Base-by-base conservation (phyloP, 2,113 vertebrate genomes). In the Podiceps cristatus region DNA sequence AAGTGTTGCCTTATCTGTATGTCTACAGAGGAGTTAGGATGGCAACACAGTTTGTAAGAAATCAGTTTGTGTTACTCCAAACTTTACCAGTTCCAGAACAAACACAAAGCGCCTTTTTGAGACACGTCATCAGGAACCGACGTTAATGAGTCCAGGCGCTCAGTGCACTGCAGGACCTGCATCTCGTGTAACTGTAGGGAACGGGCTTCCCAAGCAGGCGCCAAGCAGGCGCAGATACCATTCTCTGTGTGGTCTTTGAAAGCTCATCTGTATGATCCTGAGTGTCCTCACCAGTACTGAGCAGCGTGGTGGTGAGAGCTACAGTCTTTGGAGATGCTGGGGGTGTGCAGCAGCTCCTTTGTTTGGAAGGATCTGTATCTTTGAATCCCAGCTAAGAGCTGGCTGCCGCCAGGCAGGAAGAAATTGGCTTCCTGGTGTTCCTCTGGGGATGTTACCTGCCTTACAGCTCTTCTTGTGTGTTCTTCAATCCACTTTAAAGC, bases 321-420 rank as follows among this genome's bases (percentile, higher is more conserved):
- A 9, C 5, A 28, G 20, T n/a, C 31, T 18, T 31, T 27, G 45
- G n/a, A 75, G 68, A 29, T 19, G 33, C 29, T 42, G 24, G 6
- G 11, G 2, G 3, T 29, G 16, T 40, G 50, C 49, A 64, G 23
- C 0, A 0, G 44, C 7, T 52, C 18, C 23, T 58, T 40, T 58
- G 10, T 84, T 33, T 59, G 18, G 67, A 79, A 44, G 33, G 33
- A n/a, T 76, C 49, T 69, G 27, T 88, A 15, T 16, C 62, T 86
- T 73, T 64, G 62, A 76, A 66, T 53, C 24, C 33, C 37, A 24
- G 44, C 31, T 50, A 24, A 66, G n/a, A 71, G 59, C 37, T 31
- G 35, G 5, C 59, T 89, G 62, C 72, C 35, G 80, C 62, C 35
- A 74, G 90, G 55, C 27, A 49, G 78, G 71, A 79, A 82, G 62